Evolutionary conservation across 2,113 vertebrate genomes (phyloP).

Genomic region (Morphnarchus princeps): DNA sequence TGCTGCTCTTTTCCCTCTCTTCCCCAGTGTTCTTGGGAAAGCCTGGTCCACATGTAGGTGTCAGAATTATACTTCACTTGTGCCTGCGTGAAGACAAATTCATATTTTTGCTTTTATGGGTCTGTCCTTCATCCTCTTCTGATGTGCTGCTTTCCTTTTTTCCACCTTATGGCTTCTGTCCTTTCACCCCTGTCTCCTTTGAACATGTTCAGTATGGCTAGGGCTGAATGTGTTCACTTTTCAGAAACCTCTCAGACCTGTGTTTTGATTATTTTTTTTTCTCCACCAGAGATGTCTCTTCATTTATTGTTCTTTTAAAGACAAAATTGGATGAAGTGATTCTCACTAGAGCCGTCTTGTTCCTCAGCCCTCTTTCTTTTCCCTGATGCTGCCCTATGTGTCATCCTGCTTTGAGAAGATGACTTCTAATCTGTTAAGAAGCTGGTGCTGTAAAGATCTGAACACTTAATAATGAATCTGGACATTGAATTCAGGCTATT

Average conservation of each 20-base stretch:
- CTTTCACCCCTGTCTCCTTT: slow-evolving; percentile 48
- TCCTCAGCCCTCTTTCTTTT: slow-evolving; percentile 44
- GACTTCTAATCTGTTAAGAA: slow-evolving; percentile 59
- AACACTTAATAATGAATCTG: slow-evolving; percentile 38
- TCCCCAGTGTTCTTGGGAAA: slow-evolving; percentile 3
- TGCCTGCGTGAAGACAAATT: background rate
- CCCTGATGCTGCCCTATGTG: slow-evolving; percentile 23
- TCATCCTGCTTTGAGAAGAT: slow-evolving; percentile 50
- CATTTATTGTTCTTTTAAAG: slow-evolving; percentile 57
- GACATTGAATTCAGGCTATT: slow-evolving; percentile 40
- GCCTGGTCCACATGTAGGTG: background rate
- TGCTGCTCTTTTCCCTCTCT: background rate
- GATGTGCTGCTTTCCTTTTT: slow-evolving; percentile 36
- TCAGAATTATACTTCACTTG: background rate
- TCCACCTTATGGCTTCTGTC: slow-evolving; percentile 34
- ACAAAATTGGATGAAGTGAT: slow-evolving; percentile 33
- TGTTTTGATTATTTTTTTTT: slow-evolving; percentile 39
- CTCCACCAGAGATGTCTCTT: slow-evolving; percentile 24
- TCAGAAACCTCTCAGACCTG: slow-evolving; percentile 39
- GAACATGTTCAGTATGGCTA: slow-evolving; percentile 4
- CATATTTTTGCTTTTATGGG: background rate
- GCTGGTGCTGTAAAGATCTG: slow-evolving; percentile 32
- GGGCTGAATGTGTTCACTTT: slow-evolving; percentile 26
- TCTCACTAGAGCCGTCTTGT: slow-evolving; percentile 28
- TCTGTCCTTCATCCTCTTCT: slow-evolving; percentile 43